A percentile compares a stretch with the other conserved stretches of the same genome.
Evolutionary conservation across 2,113 vertebrate species (phyloP).

Genomic region (Larimichthys crocea): DNA sequence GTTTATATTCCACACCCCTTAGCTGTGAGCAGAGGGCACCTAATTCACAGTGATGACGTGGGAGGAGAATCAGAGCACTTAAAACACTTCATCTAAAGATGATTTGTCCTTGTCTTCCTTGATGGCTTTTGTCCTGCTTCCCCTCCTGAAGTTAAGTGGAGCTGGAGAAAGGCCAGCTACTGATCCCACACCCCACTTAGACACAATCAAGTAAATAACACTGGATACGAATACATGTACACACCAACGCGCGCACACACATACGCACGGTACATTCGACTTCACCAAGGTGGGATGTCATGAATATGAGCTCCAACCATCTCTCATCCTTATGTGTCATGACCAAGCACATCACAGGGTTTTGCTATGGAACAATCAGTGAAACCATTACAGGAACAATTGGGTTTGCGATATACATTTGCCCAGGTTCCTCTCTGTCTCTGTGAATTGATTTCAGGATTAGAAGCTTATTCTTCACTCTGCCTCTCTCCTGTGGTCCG

Average conservation of each 20-base stretch:
- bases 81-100: conserved; percentile 85
- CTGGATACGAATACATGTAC: conserved; percentile 46
- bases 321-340: conserved; percentile 28
- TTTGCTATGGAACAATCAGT: conserved; percentile 39
- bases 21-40: conserved; percentile 72
- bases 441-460: conserved; percentile 56
- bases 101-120: conserved; percentile 85
- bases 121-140: conserved; percentile 78
- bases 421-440: conserved; percentile 37
- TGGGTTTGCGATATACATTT: conserved; percentile 46
- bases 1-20: conserved; percentile 76
- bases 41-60: conserved; percentile 78
- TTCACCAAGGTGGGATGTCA: conserved; percentile 22
- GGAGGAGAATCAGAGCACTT: conserved; percentile 77
- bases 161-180: conserved; percentile 78
- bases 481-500: conserved; percentile 28
- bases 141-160: conserved; percentile 78
- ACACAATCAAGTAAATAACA: conserved; percentile 78
- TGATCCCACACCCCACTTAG: conserved; percentile 76
- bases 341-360: conserved; percentile 8
- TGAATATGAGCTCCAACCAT: conserved; percentile 12
- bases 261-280: conserved; percentile 31
- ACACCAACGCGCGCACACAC: conserved; percentile 35
- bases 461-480: conserved; percentile 43
- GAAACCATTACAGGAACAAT: conserved; percentile 60